Base-by-base conservation (phyloP, 2,888 invertebrate genomes). In the Salticus scenicus region DNA sequence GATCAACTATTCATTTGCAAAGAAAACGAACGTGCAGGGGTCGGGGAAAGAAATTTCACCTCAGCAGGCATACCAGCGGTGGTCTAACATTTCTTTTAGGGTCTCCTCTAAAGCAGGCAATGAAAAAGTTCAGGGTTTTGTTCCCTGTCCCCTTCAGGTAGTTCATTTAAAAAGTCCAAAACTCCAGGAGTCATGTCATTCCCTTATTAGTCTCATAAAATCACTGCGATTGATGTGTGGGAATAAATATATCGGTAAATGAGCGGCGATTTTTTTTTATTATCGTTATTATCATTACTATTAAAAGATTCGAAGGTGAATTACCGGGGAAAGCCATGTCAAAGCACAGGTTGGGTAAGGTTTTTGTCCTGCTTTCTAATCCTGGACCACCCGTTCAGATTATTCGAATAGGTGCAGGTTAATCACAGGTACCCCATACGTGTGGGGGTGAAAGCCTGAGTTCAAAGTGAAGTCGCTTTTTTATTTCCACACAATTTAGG, bases 81-180 rank as follows among this genome's bases (percentile, higher is more conserved):
- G 24, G 24, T 5, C 57, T 12, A 5, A 7, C 20, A 4, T 20
- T 57, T 24, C 57, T 57, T 24, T 57, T 1, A 1, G 4, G 57
- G 24, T 57, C 24, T 24, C 5, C 24, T 24, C 5, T 17, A 47
- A n/a, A 47, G 42, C 42, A 57, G 8, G 2, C 24, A 24, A 57
- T 47, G 42, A 47, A 47, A 47, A 47, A 57, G 57, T 57, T n/a
- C 24, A 17, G 1, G 4, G 8, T 57, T 57, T 24, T 20, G 17
- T 7, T 1, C 5, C 24, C 5, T 57, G 17, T 24, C 24, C 57
- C 57, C 24, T 5, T 57, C 24, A 57, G 57, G 57, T 57, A 24
- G 57, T 57, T 57, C 57, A 57, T 57, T 57, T 57, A 57, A 57
- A 24, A 57, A n/a, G 57, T 57, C 24, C 57, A 57, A 57, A 57